Base-by-base conservation (phyloP, 2,888 invertebrate species). In the Phortica okadai region DNA sequence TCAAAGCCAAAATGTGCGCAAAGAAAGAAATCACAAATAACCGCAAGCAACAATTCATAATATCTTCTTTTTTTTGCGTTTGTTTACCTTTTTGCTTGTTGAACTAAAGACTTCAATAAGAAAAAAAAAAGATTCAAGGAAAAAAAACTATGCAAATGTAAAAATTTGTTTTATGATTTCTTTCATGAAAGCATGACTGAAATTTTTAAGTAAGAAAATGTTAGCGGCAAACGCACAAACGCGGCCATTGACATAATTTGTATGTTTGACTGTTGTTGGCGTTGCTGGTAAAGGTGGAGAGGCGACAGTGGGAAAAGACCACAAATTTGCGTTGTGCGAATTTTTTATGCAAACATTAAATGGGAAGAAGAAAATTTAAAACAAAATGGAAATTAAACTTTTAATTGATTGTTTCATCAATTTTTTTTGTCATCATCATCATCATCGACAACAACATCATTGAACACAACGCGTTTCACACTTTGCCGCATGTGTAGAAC, bases 281-380 rank as follows among this genome's bases (percentile, higher is more conserved):
- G 4, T 2, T 33, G 33, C 4, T 33, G 1, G 3, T 5, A 1
- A 33, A 5, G 33, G 33, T 33, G 2, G 33, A 21, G 33, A n/a
- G 33, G 33, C 33, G 4, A 33, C 33, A 1, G 33, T 33, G 33
- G 33, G 33, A 33, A 33, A 33, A 33, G 1, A 5, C 2, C 33
- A 5, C 33, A 33, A 33, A 33, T 33, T 33, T 33, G 33, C 33
- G 33, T 33, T 33, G 6, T 74, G 59, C 54, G 75, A 45, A 76
- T 78, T 79, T 78, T 80, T 54, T 54, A 54, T 54, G 54, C 54
- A 54, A 54, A 54, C 11, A 14, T 54, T 54, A 14, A 54, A 54
- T 54, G n/a, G 1, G 21, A 21, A n/a, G n/a, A 56, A 56, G 16
- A 56, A 16, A n/a, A 56, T 33, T 33, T 33, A 14, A 14, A 56